Conservation (phyloP, 2,113 vertebrate genomes). For the Odocoileus hemionus region DNA sequence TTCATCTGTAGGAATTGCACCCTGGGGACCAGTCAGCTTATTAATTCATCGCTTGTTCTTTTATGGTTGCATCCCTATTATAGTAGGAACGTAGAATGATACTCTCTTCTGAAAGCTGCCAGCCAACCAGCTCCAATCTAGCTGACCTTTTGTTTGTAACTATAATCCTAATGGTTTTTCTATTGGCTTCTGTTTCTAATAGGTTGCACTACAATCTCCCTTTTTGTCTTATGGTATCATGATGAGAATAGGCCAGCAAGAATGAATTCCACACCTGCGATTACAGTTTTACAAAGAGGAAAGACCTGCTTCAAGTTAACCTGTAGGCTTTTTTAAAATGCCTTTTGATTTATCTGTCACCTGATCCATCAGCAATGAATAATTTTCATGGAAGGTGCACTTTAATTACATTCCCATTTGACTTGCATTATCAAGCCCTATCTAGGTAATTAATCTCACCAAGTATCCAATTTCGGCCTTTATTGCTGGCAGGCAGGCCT, state of each 20-base stretch:
- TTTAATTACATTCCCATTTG: constrained; percentile 99
- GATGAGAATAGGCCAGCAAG: constrained; percentile 78
- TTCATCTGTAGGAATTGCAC: constrained; percentile 86
- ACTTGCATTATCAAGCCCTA: constrained; percentile 97
- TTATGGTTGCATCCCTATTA: constrained; percentile 82
- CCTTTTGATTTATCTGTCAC: constrained; percentile 97
- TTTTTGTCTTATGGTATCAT: constrained; percentile 79
- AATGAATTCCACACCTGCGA: constrained; percentile 83
- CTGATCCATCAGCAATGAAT: constrained; percentile 99
- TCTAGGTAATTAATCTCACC: constrained; percentile 99
- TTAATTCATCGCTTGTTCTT: constrained; percentile 90
- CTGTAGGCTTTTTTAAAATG: constrained; percentile 90
- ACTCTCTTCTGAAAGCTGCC: constrained; percentile 83
- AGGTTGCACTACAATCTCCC: constrained; percentile 63
- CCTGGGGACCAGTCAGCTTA: constrained; percentile 86
- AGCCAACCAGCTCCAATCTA: constrained; percentile 85
- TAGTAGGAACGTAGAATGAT: constrained; percentile 80
- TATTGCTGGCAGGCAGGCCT: constrained; percentile 94
- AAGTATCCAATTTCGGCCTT: constrained; percentile 99
- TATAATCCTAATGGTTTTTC: constrained; percentile 83
- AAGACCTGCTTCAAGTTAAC: constrained; percentile 89
- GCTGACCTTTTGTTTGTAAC: constrained; percentile 86
- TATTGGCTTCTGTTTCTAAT: constrained; percentile 66
- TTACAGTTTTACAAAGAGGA: constrained; percentile 83
- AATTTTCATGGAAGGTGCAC: constrained; percentile 99